These are phyloP conservation scores for Lutjanus campechanus DNA, from an alignment of 2,797 vertebrate species.

Conservation along the genomic window DNA sequence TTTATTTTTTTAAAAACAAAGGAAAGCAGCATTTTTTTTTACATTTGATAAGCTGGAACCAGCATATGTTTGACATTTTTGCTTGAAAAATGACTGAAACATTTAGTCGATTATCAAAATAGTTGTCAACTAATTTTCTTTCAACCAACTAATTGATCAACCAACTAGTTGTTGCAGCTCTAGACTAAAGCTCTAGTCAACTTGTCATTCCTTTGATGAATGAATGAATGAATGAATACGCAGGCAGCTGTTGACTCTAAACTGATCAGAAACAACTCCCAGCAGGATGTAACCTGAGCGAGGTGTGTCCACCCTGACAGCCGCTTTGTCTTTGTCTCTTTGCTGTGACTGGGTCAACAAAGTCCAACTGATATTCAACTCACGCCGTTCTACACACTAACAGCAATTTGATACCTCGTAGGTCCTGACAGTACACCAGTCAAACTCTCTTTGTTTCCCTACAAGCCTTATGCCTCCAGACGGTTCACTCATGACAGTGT, in stretches of 20 bases:
- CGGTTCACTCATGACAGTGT: background rate
- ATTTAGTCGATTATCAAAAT: too few relatives aligned
- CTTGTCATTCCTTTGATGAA: conserved; percentile 23
- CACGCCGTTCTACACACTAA: conserved; percentile 13
- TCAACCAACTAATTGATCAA: too few relatives aligned
- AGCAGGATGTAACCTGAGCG: conserved; percentile 65
- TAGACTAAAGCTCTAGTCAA: conserved; percentile 1
- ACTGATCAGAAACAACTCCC: conserved; percentile 34
- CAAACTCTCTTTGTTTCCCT: conserved; percentile 38
- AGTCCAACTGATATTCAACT: conserved; percentile 47
- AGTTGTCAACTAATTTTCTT: too few relatives aligned
- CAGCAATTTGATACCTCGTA: conserved; percentile 46
- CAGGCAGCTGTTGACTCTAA: conserved; percentile 10
- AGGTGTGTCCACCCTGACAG: conserved; percentile 49
- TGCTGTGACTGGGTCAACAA: conserved; percentile 50
- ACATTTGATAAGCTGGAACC: too few relatives aligned
- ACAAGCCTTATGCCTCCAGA: background rate
- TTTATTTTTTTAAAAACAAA: too few relatives aligned
- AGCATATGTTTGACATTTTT: too few relatives aligned
- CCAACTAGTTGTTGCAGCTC: too few relatives aligned
- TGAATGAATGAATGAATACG: conserved; percentile 11
- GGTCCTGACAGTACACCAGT: conserved; percentile 15
- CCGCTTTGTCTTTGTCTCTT: conserved; percentile 59
- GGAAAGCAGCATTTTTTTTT: too few relatives aligned
- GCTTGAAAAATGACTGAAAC: too few relatives aligned